Conservation (phyloP, 2,113 vertebrate genomes). For the Peucedramus taeniatus region DNA sequence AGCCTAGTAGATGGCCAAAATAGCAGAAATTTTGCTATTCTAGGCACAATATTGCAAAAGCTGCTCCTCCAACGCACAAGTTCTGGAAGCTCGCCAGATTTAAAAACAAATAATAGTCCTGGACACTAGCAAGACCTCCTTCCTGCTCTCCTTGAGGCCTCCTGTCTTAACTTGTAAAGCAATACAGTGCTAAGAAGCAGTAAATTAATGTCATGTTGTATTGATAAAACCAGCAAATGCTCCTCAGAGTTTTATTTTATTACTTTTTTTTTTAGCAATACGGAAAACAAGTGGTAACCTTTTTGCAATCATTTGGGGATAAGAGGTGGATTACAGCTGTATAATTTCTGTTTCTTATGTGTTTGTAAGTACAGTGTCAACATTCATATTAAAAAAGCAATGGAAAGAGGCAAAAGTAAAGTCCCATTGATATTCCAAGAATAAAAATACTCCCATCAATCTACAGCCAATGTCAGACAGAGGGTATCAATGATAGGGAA, state of each 20-base stretch:
- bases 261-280: neutral
- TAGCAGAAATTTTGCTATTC: neutral
- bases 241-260: neutral
- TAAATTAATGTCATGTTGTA: neutral
- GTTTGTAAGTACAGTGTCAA: neutral
- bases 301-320: neutral
- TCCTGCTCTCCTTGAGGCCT: neutral
- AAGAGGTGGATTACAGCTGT: neutral
- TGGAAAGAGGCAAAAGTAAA: neutral
- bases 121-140: neutral
- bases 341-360: neutral
- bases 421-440: neutral
- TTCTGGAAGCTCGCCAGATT: neutral
- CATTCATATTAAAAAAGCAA: neutral
- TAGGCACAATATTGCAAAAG: neutral
- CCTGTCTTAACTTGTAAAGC: neutral
- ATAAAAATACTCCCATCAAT: neutral
- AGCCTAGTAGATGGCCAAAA: neutral
- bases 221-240: neutral
- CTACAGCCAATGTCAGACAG: neutral
- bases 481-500: neutral
- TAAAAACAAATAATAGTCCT: neutral
- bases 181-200: neutral
- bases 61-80: neutral
- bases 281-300: neutral